Evolutionary conservation across 2,888 invertebrate genomes (phyloP).

Genomic region (Catotricha subobsoleta): DNA sequence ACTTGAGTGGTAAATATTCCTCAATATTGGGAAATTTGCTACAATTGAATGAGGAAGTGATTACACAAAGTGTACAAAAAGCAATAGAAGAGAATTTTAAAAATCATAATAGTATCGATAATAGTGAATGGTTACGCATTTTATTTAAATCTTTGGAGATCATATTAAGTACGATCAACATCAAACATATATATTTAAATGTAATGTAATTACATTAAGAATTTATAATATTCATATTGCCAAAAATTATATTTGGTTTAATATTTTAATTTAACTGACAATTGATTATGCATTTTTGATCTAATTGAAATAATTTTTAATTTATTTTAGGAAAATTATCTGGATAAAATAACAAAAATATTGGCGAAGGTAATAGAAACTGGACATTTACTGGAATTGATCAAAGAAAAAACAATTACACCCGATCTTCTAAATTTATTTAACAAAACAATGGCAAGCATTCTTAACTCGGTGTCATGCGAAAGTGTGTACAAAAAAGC

Average conservation of each 20-base stretch:
- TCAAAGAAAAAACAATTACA: neutral
- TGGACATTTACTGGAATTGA: neutral
- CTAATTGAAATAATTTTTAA: neutral
- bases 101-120: no score
- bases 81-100: no score
- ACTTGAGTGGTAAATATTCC: no score
- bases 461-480: neutral
- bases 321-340: neutral
- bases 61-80: no score
- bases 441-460: neutral
- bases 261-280: no score
- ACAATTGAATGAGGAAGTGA: neutral
- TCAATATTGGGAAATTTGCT: conserved; percentile 1
- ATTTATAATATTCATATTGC: neutral
- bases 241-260: no score
- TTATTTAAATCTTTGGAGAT: conserved; percentile 2
- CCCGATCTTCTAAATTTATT: neutral
- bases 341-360: neutral
- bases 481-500: conserved; percentile 4
- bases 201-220: neutral
- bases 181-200: conserved; percentile 1
- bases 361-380: conserved; percentile 1
- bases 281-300: neutral
- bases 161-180: neutral
- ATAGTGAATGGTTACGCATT: no score